Evolutionary conservation across 2,113 vertebrate genomes (phyloP), one percentile per base, ranked within the genome.

Genomic region (Poeciliopsis occidentalis): DNA sequence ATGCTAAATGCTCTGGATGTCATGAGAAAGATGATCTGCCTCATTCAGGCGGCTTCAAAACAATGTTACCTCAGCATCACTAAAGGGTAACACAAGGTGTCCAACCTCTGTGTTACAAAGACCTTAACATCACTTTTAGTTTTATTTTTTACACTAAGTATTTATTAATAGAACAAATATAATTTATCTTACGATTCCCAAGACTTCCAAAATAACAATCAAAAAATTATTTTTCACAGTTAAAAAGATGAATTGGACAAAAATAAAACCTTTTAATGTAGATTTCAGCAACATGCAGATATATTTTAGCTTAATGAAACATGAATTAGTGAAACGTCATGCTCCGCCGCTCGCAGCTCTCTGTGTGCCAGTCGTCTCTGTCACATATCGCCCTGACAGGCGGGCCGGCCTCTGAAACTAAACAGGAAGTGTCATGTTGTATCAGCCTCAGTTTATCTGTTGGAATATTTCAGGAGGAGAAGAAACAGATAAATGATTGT

Each of bases 341-440:
- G 51, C 51, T 57, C n/a, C 51, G 11, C 7, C 0, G 22, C 8
- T 22, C 8, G 8, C 51, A 54, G 22, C 51, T 54, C 47, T 54
- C 22, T n/a, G 51, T 24, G 51, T 24, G 51, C 7, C 51, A 57
- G 51, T n/a, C 24, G 8, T 57, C 51, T 57, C 22, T 57, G 51
- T 57, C 73, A 67, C 61, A 32, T 82, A 47, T 79, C 81, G 44
- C 47, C 44, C 70, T 65, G 88, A 76, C 79, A 77, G 73, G 72
- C 81, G 27, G 87, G 26, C 41, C 77, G 8, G 37, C 61, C 75
- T 5, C 4, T 74, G 85, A 85, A 79, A 67, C 64, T 63, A 22
- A 84, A 47, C 85, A 87, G 89, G 87, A 87, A 86, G 83, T 71
- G 87, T 75, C 75, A 39, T 4, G 72, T 67, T 13, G 66, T 80